phyloP scores from a whole-genome alignment of 2,888 invertebrate genomes.

The Polia nebulosa region DNA sequence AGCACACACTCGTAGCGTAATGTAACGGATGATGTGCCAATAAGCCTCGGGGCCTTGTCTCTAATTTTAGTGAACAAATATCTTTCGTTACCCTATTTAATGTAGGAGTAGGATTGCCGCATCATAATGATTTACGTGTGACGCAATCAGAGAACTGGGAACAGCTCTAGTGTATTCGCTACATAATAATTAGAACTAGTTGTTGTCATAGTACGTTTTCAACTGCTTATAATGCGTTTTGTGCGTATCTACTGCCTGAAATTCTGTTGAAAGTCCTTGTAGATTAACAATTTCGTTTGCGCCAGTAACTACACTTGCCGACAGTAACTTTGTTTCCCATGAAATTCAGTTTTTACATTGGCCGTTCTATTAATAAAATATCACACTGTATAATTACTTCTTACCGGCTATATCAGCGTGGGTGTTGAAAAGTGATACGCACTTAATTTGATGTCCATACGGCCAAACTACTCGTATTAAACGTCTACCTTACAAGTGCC shows the following conservation, averaged over 20 bases:
- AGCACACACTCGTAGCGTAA: conserved; percentile 51
- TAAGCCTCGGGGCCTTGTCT: conserved; percentile 48
- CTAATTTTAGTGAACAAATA: conserved; percentile 55
- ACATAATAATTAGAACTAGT: conserved; percentile 26
- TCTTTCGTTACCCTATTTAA: conserved; percentile 44
- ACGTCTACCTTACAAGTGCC: neutral
- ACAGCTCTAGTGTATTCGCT: conserved; percentile 6
- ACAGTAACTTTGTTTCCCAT: no score
- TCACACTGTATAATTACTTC: conserved; percentile 17
- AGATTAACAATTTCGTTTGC: neutral
- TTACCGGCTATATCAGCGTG: neutral
- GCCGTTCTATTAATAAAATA: conserved; percentile 13
- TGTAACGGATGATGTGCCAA: conserved; percentile 50
- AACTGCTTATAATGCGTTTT: neutral
- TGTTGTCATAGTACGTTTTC: neutral
- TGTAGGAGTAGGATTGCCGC: conserved; percentile 24
- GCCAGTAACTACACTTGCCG: no score
- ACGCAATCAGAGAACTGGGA: conserved; percentile 25
- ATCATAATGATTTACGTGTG: conserved; percentile 39
- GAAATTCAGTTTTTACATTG: neutral
- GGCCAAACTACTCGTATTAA: conserved; percentile 7
- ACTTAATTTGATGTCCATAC: conserved; percentile 21
- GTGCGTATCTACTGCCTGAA: neutral
- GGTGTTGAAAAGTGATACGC: conserved; percentile 13
- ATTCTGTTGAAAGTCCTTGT: neutral